Evolutionary conservation across 2,888 invertebrate genomes (phyloP), one percentile per base, ranked within the genome.

Genomic region (Diogma glabrata): DNA sequence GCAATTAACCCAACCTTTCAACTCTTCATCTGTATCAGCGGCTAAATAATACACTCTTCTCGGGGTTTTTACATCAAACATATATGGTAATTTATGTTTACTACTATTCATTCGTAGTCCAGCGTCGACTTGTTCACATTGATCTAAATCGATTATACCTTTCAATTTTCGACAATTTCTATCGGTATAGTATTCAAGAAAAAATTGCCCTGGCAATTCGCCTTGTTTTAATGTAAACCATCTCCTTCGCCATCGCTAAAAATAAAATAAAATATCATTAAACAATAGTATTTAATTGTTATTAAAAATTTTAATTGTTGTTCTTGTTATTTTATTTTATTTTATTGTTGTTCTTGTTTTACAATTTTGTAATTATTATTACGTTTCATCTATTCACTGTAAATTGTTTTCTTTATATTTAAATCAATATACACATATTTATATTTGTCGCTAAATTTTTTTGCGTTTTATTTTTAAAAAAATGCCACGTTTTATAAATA

Each of bases 1-100:
- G 54, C 87, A 89, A 63, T 88, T 86, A 9, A 95, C 94, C 96
- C 96, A 96, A 66, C 84, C 84, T 60, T 85, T 86, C 94, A 96
- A 94, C 62, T 94, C 93, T 45, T 79, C 77, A 65, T 93, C 92
- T 26, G 85, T 84, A 60, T 93, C 92, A 1, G 94, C 92, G 53
- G 93, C 93, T 58, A 96, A 75, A 67, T 91, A 94, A 67, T 94
- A 96, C 26, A 84, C 87, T 59, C 95, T 77, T 57, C 86, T 84
- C 28, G 89, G 87, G 49, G 92, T 93, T 66, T 86, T 85, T 33
- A 93, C 85, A 60, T 89, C 88, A 66, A 93, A 93, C 73, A 92
- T 90, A 64, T 80, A 83, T 63, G 87, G 81, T 61, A 85, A 84
- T 61, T 87, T 85, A 61, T 84, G 79, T 61, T 87, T 87, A 54